Evolutionary conservation across 2,888 invertebrate genomes (phyloP).

Genomic region (Caprella mutica): DNA sequence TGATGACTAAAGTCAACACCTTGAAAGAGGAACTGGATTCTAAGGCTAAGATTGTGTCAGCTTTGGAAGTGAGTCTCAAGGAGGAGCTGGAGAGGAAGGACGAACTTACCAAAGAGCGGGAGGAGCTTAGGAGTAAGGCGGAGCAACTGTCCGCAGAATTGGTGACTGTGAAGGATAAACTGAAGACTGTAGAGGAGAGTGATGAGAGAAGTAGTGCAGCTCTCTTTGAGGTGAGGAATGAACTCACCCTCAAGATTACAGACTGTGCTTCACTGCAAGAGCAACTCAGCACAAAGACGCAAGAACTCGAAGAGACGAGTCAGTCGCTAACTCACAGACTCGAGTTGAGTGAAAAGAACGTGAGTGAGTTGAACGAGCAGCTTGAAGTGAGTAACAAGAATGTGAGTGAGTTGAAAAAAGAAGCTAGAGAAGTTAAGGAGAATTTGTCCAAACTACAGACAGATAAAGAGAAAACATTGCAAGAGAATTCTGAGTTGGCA

Average conservation of each 20-base stretch:
- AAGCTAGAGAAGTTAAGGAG: neutral
- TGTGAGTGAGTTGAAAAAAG: neutral
- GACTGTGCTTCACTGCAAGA: neutral
- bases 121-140: neutral
- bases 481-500: too few relatives aligned
- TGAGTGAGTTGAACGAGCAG: neutral
- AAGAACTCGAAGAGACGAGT: conserved; percentile 1
- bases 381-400: neutral
- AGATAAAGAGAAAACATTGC: too few relatives aligned
- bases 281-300: neutral
- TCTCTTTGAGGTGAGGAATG: neutral
- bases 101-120: neutral
- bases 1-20: neutral
- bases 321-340: neutral
- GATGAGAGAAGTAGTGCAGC: neutral
- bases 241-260: neutral
- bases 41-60: neutral
- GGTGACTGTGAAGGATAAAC: neutral
- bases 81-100: neutral
- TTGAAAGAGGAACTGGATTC: neutral
- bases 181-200: neutral
- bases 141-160: neutral
- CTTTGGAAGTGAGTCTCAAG: neutral
- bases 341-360: neutral
- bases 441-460: too few relatives aligned